phyloP scores from a whole-genome alignment of 2,113 vertebrate species.

The Talpa occidentalis region DNA sequence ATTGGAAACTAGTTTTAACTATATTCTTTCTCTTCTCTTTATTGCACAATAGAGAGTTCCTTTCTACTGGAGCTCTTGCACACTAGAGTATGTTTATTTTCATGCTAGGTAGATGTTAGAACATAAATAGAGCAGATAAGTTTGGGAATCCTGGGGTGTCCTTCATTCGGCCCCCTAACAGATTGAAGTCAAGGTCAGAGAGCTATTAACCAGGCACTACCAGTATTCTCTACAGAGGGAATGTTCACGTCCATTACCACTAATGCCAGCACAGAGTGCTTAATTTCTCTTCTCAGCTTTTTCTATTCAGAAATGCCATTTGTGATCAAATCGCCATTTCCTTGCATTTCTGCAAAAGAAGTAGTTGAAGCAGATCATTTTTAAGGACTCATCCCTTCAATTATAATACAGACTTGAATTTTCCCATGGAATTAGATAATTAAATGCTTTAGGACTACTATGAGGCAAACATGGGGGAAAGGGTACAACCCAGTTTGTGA shows the following conservation, averaged over 20 bases:
- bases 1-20: too few relatives aligned
- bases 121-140: too few relatives aligned
- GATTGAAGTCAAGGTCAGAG: background rate
- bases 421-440: background rate
- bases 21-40: too few relatives aligned
- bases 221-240: rapidly evolving
- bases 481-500: too few relatives aligned
- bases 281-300: background rate
- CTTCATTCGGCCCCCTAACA: too few relatives aligned
- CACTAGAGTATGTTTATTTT: too few relatives aligned
- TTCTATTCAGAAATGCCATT: background rate
- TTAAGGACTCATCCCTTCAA: background rate
- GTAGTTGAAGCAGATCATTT: background rate
- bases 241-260: too few relatives aligned
- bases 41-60: too few relatives aligned
- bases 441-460: background rate
- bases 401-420: background rate
- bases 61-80: too few relatives aligned
- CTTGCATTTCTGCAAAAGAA: background rate
- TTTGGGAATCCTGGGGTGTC: too few relatives aligned
- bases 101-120: too few relatives aligned
- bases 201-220: rapidly evolving
- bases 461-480: too few relatives aligned
- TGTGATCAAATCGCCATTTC: background rate
- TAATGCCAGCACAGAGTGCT: background rate